phyloP scores from a whole-genome alignment of 1,140 invertebrate species.

The Brachionus asplanchnoidis region DNA sequence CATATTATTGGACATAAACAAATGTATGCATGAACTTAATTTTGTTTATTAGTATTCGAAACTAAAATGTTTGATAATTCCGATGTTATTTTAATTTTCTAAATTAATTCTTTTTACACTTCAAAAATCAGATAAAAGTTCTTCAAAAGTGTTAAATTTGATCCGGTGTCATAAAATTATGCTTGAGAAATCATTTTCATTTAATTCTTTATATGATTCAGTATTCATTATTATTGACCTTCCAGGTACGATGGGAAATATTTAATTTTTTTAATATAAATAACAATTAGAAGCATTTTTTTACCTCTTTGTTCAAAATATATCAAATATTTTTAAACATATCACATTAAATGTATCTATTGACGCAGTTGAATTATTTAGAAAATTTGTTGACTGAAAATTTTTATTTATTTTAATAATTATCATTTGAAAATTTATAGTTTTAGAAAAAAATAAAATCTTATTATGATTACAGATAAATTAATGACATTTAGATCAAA shows the following conservation, averaged over 20 bases:
- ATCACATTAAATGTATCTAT: too few relatives aligned
- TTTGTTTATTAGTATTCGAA: neutral
- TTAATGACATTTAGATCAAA: too few relatives aligned
- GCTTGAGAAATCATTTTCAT: neutral
- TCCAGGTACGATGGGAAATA: neutral
- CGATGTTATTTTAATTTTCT: neutral
- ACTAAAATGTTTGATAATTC: neutral
- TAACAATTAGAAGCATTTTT: too few relatives aligned
- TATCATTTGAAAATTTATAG: too few relatives aligned
- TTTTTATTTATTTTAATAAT: too few relatives aligned
- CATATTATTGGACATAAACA: neutral
- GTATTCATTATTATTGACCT: neutral
- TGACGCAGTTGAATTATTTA: too few relatives aligned
- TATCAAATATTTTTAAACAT: too few relatives aligned
- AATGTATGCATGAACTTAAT: neutral
- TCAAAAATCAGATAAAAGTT: neutral
- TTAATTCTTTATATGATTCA: neutral
- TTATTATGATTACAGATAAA: too few relatives aligned
- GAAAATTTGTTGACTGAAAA: too few relatives aligned
- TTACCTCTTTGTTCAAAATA: too few relatives aligned
- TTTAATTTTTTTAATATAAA: too few relatives aligned
- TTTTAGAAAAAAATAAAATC: too few relatives aligned
- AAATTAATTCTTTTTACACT: neutral
- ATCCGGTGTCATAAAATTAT: neutral
- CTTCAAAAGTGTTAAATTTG: neutral